Evolutionary conservation across 2,888 invertebrate genomes (phyloP).

Genomic region (Macrophya alboannulata): DNA sequence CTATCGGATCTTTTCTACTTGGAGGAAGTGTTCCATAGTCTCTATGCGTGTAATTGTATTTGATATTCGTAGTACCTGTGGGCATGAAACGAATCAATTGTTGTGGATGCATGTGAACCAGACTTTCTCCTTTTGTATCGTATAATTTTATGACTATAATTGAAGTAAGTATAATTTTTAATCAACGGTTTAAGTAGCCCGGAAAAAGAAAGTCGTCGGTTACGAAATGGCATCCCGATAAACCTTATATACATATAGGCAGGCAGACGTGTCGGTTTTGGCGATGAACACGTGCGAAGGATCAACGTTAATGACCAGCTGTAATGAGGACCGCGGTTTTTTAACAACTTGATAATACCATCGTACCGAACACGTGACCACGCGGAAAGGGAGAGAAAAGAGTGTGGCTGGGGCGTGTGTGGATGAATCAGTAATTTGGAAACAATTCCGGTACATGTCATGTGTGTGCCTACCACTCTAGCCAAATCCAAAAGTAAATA

Average conservation of each 20-base stretch:
- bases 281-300: slow-evolving; percentile 16
- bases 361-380: not conserved
- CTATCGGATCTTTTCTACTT: not conserved
- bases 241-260: not conserved
- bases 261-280: not conserved
- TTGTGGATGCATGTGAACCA: not conserved
- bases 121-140: not conserved
- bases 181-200: not conserved
- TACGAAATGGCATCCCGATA: not conserved
- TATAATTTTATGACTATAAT: not conserved
- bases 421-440: not conserved
- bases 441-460: no score
- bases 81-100: not conserved
- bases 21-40: not conserved
- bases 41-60: not conserved
- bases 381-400: not conserved
- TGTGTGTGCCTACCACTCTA: not conserved
- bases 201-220: not conserved
- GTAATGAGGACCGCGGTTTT: not conserved
- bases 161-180: not conserved
- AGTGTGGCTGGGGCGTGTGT: not conserved
- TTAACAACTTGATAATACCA: slow-evolving; percentile 17
- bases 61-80: not conserved
- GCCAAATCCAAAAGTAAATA: not conserved
- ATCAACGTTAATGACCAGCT: slow-evolving; percentile 13